A percentile compares a stretch with the other conserved stretches of the same genome.
Evolutionary conservation across 2,797 vertebrate genomes (phyloP).

Genomic region (Euthynnus affinis): DNA sequence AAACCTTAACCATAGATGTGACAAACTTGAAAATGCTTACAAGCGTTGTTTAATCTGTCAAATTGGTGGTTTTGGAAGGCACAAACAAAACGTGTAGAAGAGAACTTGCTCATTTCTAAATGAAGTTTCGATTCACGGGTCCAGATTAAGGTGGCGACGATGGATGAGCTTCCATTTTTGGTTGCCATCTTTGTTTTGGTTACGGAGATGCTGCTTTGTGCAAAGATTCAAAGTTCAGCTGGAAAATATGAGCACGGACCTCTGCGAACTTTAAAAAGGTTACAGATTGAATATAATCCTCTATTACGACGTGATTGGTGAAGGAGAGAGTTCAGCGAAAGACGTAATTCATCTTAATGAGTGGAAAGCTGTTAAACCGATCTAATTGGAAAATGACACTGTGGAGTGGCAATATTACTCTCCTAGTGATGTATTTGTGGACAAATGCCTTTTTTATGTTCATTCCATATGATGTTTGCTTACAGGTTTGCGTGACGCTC

Average conservation of each 20-base stretch:
- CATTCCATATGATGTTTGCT: conserved; percentile 47
- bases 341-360: background rate
- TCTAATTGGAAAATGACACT: conserved; percentile 35
- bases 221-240: background rate
- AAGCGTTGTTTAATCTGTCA: too few species aligned
- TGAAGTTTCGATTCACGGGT: too few species aligned
- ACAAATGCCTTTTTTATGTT: conserved; percentile 39
- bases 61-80: too few species aligned
- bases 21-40: too few species aligned
- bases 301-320: background rate
- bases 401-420: conserved; percentile 8
- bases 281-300: background rate
- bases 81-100: too few species aligned
- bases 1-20: too few species aligned
- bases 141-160: too few species aligned
- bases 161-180: too few species aligned
- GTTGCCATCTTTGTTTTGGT: background rate
- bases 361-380: conserved; percentile 17
- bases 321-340: background rate
- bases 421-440: conserved; percentile 11
- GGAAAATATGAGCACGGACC: background rate
- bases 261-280: background rate
- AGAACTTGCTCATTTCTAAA: too few species aligned
- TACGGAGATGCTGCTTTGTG: background rate
- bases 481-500: conserved; percentile 44